Base-by-base conservation (phyloP, 1,140 invertebrate species). In the Oedothorax gibbosus region DNA sequence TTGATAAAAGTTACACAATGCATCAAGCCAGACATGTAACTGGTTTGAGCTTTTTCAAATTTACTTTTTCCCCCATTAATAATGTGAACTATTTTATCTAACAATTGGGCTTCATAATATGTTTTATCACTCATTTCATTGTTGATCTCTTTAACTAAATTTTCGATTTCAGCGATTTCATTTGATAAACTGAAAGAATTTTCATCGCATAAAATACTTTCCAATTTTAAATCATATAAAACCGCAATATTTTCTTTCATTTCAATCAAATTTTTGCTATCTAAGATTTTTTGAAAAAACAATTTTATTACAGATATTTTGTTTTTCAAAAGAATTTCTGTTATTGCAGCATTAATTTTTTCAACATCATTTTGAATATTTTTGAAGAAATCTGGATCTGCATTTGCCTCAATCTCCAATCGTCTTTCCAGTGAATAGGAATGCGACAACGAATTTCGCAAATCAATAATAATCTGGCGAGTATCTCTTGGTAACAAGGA, bases 371-470 rank as follows among this genome's bases (percentile, higher is more conserved):
- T 56, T 62, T 60, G n/a, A 18, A 82, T 35, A n/a, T 20, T 14
- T 18, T 1, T n/a, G 11, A 71, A 82, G 71, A 82, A 56, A 53
- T 64, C 50, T 6, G 18, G n/a, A 15, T 71, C 49, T 12, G n/a
- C 51, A 12, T 21, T 20, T 54, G n/a, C 65, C 50, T 83, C 68
- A 72, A 72, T 62, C 11, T 72, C 68, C 57, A n/a, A 18, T 2
- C 68, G n/a, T 8, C 12, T 35, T 11, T 1, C 56, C 11, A 83
- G 20, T 10, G 68, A 60, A 18, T 69, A 0, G 12, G 35, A 51
- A 50, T 83, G 80, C 15, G 68, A 83, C 10, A 83, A 56, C 18
- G 21, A 60, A 60, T 72, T 14, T 53, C 80, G 15, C 20, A 83
- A 49, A 57, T 1, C 62, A 7, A 6, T 21, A 56, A 83, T 15